Evolutionary conservation across 2,113 vertebrate genomes (phyloP).

Genomic region (Protomyctophum bolini): DNA sequence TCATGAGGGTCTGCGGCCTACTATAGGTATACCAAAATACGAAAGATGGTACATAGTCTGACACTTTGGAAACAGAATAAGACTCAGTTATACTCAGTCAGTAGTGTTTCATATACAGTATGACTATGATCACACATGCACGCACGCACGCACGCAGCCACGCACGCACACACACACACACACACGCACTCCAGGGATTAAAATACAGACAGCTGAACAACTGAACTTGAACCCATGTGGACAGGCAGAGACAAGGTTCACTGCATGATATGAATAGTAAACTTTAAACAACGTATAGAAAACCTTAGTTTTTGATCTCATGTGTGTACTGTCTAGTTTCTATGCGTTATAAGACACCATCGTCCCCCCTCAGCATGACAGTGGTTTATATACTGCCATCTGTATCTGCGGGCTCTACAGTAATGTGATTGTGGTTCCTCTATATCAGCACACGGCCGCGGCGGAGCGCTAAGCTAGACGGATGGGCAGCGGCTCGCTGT

Average conservation of each 20-base stretch:
- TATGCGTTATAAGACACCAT: constrained; percentile 26
- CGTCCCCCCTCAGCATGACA: constrained; percentile 38
- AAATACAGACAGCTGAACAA: constrained; percentile 54
- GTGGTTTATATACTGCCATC: constrained; percentile 27
- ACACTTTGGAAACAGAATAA: no score
- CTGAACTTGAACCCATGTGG: constrained; percentile 59
- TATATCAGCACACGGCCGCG: constrained; percentile 41
- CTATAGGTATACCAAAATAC: no score
- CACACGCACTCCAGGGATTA: constrained; percentile 22
- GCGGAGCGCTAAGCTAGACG: constrained; percentile 54
- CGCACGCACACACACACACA: no score
- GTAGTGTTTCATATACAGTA: no score
- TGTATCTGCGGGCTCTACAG: constrained; percentile 48
- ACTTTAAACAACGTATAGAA: constrained; percentile 8
- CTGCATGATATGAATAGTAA: constrained; percentile 49
- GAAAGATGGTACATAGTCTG: no score
- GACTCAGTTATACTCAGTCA: no score
- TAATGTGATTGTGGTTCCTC: constrained; percentile 64
- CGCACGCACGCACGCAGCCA: no score
- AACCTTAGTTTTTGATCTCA: constrained; percentile 45
- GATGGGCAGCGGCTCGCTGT: constrained; percentile 59
- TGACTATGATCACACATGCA: no score
- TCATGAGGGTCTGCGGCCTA: no score
- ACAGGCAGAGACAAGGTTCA: constrained; percentile 48
- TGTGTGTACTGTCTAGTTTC: no score